Base-by-base conservation (phyloP, 2,113 vertebrate species). In the Pogona vitticeps region DNA sequence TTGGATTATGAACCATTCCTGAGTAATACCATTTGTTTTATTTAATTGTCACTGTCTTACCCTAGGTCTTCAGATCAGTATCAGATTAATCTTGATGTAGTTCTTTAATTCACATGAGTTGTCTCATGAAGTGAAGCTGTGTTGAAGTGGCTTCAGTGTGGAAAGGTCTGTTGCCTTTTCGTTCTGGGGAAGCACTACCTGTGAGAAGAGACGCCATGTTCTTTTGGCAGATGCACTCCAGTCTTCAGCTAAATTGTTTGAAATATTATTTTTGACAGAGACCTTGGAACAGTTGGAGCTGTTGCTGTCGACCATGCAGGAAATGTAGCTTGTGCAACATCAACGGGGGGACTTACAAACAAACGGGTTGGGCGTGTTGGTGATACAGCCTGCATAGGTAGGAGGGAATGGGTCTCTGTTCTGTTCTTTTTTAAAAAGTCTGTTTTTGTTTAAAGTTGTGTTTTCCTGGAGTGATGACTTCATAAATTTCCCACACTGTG, bases 361-460 rank as follows among this genome's bases (percentile, higher is more conserved):
- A 97, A 98, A 95, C 96, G 98, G 94, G 91, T 97, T 85, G 97
- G 97, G 79, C 97, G 98, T 28, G 96, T 97, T 90, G 97, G 98
- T 75, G 98, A 98, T 93, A 97, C 96, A n/a, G 91, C 97, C 1
- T 97, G 96, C 84, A 94, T 98, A 90, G 97, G 97, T 98, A 94
- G 93, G 96, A 38, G 58, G 5, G 17, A 71, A 86, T 42, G n/a
- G 56, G n/a, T n/a, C n/a, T n/a, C n/a, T n/a, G n/a, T n/a, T 70
- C 78, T 21, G 33, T 9, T 56, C 6, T 71, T 82, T 17, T 0
- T 56, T 52, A 52, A 52, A 36, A 77, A 20, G 26, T 7, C 61
- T 38, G 1, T 56, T 38, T 68, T 56, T 78, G 68, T 36, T 78
- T 14, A 85, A 58, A 1, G 21, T 31, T 46, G 36, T 75, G 9